Percentiles rank a stretch among this genome's conserved stretches.
Evolutionary conservation across 2,888 invertebrate genomes (phyloP).

Genomic region (Octodonta nipae): DNA sequence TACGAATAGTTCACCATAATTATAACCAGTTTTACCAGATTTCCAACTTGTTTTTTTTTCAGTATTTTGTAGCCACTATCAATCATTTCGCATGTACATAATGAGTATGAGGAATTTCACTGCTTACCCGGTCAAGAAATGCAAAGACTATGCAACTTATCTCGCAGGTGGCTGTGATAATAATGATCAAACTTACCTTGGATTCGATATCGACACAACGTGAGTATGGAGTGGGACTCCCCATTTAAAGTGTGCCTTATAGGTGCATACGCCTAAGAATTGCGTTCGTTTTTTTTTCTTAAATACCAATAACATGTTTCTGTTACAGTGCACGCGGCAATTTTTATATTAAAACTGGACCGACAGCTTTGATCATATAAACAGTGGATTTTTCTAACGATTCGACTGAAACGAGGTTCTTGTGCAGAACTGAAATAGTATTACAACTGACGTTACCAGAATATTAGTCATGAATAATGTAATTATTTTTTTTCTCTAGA

Average conservation of each 20-base stretch:
- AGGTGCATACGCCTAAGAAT: too few species aligned
- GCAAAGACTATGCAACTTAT: slow-evolving; percentile 10
- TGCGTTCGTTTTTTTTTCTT: too few species aligned
- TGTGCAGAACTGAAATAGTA: too few species aligned
- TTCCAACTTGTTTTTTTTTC: slow-evolving; percentile 7
- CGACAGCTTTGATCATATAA: background rate
- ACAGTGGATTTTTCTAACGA: too few species aligned
- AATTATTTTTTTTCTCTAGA: too few species aligned
- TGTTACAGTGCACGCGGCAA: background rate
- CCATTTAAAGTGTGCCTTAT: too few species aligned
- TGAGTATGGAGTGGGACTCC: slow-evolving; percentile 6
- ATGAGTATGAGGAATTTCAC: slow-evolving; percentile 9
- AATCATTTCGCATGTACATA: slow-evolving; percentile 11
- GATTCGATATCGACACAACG: slow-evolving; percentile 10
- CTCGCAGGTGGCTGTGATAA: slow-evolving; percentile 10
- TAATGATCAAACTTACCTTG: slow-evolving; percentile 11
- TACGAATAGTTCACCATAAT: too few species aligned
- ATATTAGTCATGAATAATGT: too few species aligned
- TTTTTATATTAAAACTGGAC: background rate
- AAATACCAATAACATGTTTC: too few species aligned
- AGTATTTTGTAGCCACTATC: slow-evolving; percentile 16
- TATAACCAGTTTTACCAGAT: background rate
- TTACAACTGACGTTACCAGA: too few species aligned
- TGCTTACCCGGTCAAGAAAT: slow-evolving; percentile 10
- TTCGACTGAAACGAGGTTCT: too few species aligned